Evolutionary conservation across 2,888 invertebrate genomes (phyloP).

Genomic region (Mamestra brassicae): DNA sequence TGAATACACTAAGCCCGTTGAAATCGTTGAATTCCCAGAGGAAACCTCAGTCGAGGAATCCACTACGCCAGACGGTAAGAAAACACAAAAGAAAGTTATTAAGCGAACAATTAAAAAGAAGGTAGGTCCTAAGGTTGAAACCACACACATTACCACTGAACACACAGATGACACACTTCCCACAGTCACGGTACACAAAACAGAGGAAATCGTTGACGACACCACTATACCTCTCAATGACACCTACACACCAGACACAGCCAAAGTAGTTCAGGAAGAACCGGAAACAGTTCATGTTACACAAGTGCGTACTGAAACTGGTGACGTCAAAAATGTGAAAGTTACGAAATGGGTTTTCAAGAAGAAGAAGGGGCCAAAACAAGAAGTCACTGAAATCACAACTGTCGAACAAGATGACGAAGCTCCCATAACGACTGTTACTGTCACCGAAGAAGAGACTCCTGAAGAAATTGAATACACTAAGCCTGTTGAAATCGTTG

Average conservation of each 20-base stretch:
- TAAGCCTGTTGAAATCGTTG: too few relatives aligned
- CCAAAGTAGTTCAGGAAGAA: neutral
- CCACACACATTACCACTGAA: constrained; percentile 7
- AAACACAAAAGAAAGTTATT: neutral
- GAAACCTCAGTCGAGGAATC: constrained; percentile 38
- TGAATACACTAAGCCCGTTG: constrained; percentile 51
- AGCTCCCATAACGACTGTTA: constrained; percentile 55
- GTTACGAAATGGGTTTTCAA: constrained; percentile 72
- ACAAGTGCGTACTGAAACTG: constrained; percentile 60
- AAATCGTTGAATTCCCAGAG: constrained; percentile 71
- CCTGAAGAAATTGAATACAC: too few relatives aligned
- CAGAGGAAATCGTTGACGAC: constrained; percentile 1
- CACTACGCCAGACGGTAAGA: neutral
- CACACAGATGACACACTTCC: constrained; percentile 3
- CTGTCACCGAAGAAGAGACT: neutral
- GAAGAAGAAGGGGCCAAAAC: constrained; percentile 60
- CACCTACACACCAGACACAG: neutral
- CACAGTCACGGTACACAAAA: constrained; percentile 7
- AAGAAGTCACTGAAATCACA: constrained; percentile 66
- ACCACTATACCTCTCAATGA: neutral
- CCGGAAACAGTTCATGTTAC: constrained; percentile 57
- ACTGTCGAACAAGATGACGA: constrained; percentile 64
- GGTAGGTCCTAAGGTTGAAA: constrained; percentile 1
- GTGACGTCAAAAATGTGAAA: constrained; percentile 71
- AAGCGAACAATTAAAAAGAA: constrained; percentile 14